These are phyloP conservation scores for Caenorhabditis zanzibari DNA, from an alignment of 2,888 invertebrate species.

Conservation along the genomic window DNA sequence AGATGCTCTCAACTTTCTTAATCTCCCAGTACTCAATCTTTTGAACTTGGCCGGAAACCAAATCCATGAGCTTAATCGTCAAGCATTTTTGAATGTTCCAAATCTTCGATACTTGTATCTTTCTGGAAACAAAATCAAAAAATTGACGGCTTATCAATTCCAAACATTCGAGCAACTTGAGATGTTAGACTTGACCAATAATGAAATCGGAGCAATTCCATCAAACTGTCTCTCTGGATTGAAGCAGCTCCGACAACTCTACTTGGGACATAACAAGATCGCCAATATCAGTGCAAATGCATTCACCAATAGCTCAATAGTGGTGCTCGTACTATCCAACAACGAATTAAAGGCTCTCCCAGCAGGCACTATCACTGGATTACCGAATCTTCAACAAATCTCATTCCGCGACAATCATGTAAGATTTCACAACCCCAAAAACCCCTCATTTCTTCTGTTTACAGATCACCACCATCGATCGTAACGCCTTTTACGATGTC, in stretches of 20 bases:
- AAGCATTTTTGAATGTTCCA: constrained; percentile 83
- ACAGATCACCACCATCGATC: constrained; percentile 80
- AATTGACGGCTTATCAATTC: constrained; percentile 77
- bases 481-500: constrained; percentile 82
- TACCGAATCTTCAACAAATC: constrained; percentile 80
- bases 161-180: constrained; percentile 81
- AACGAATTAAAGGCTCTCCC: constrained; percentile 77
- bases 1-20: constrained; percentile 82
- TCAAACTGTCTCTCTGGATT: constrained; percentile 74
- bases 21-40: constrained; percentile 82
- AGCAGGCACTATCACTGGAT: constrained; percentile 76
- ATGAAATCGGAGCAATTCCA: constrained; percentile 71
- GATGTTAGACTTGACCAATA: constrained; percentile 79
- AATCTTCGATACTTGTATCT: constrained; percentile 82
- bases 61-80: constrained; percentile 75
- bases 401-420: constrained; percentile 82
- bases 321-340: constrained; percentile 77
- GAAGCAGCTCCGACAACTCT: constrained; percentile 80
- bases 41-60: constrained; percentile 81
- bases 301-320: constrained; percentile 81
- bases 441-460: neutral
- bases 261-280: constrained; percentile 75
- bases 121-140: constrained; percentile 78
- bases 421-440: constrained; percentile 18
- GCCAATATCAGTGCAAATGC: constrained; percentile 75